Evolutionary conservation across 1,140 invertebrate genomes (phyloP), one percentile per base, ranked within the genome.

Genomic region (Sarcophaga peregrina): DNA sequence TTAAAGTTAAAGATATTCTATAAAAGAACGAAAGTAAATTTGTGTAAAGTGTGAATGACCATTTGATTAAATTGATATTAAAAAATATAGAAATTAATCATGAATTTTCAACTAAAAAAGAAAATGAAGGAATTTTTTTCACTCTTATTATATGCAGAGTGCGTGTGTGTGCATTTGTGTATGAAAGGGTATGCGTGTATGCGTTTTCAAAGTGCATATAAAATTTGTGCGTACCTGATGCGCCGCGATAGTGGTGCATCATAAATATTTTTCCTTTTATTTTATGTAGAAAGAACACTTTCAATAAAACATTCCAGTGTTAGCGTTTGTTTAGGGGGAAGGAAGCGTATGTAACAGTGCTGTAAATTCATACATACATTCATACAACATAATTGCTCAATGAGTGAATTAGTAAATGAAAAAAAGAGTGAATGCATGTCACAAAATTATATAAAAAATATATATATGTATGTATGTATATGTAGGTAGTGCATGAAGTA

Each of bases 181-280:
- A 68, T 20, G 9, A 52, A 9, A 52, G 17, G 20, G 20, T 20
- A 68, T 20, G 9, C n/a, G 8, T 68, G 62, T 68, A n/a, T 68
- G 9, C n/a, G 17, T 37, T 37, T 37, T 37, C 25, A 37, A 37
- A 37, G n/a, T 20, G 62, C 62, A 68, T 25, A 68, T 68, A 68
- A 68, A 37, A 68, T 68, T 68, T 68, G 20, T 68, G 62, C 62
- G 20, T 68, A 68, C 62, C 62, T 68, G 62, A 20, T 68, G 62
- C 62, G 62, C 62, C 62, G 62, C 62, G n/a, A 68, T 68, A 25
- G 62, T 68, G 62, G 62, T 68, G 62, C 62, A 68, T 68, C 62
- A 68, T 8, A 9, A 68, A 25, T 68, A 8, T n/a, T n/a, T 68
- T 17, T 68, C n/a, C 5, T n/a, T 68, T 17, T 68, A 68, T 20